Base-by-base conservation (phyloP, 1,140 invertebrate species). In the Luehdorfia chinensis region DNA sequence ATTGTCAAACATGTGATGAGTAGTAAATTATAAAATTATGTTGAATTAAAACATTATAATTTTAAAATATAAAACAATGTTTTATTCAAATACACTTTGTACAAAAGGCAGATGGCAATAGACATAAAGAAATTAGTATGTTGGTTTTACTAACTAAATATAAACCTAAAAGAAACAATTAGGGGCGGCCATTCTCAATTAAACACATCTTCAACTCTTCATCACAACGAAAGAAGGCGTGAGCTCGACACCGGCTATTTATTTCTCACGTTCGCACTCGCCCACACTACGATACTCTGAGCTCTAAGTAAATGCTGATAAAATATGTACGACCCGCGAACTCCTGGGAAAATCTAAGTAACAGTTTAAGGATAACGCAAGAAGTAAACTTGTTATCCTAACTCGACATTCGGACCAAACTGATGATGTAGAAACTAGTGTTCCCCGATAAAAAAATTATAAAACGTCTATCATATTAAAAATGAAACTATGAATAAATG, bases 251-350 rank as follows among this genome's bases (percentile, higher is more conserved):
- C 39, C 54, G 59, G 28, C 47, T 84, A 66, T 84, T 78, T 79
- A 78, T 71, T 81, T 84, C 78, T 74, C 80, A 84, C 80, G 80
- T 51, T 84, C 67, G 50, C 76, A 76, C 70, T 70, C 76, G 69
- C 77, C 80, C 71, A 81, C 77, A 9, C 36, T 27, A 57, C 47
- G 37, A 50, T 31, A 41, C 30, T 39, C 46, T 49, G 30, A 43
- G 47, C 54, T 45, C 50, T 60, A 45, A 59, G 68, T 63, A 67
- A 72, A 75, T 58, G 55, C 52, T 33, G 47, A 50, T 43, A 50
- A 34, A 50, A 55, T 57, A 34, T 50, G 53, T 62, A 59, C 63
- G 54, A 66, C 56, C 57, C 60, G 60, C 55, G 51, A 66, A 48
- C 36, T 39, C 36, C 36, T 41, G 37, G 23, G 23, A 41, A 41